Percentiles rank a stretch among this genome's conserved stretches.
phyloP scores from a whole-genome alignment of 2,888 invertebrate genomes.

The Nymphalis c-album region DNA sequence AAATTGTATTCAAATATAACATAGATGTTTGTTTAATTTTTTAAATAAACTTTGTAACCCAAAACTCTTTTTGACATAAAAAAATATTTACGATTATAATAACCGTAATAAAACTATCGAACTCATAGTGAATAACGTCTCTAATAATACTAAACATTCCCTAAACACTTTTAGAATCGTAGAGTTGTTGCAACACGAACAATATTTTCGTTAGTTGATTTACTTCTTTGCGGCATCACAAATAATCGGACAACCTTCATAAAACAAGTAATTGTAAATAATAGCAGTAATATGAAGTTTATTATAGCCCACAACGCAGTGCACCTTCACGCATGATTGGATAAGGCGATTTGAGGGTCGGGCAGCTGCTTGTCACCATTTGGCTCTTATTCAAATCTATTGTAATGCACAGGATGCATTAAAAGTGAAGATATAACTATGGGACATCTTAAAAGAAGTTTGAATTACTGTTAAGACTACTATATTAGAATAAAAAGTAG shows the following conservation, averaged over 20 bases:
- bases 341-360: constrained; percentile 68
- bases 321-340: constrained; percentile 73
- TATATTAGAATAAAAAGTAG: not conserved
- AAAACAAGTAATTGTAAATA: constrained; percentile 37
- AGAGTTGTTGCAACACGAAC: not conserved
- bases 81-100: not conserved
- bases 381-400: constrained; percentile 65
- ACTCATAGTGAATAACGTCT: not conserved
- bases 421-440: constrained; percentile 20
- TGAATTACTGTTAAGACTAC: constrained; percentile 7
- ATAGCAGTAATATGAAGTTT: constrained; percentile 47
- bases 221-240: constrained; percentile 17
- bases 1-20: not conserved
- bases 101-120: not conserved
- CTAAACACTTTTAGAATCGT: constrained; percentile 18
- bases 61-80: not conserved
- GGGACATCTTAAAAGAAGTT: constrained; percentile 20
- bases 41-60: not conserved
- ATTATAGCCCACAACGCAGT: constrained; percentile 47
- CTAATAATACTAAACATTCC: not conserved
- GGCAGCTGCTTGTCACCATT: constrained; percentile 61
- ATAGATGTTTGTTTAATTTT: not conserved
- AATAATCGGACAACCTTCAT: constrained; percentile 24
- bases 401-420: constrained; percentile 35
- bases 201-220: constrained; percentile 9